phyloP scores from a whole-genome alignment of 2,797 vertebrate species.

The Micropoecilia bifurca region DNA sequence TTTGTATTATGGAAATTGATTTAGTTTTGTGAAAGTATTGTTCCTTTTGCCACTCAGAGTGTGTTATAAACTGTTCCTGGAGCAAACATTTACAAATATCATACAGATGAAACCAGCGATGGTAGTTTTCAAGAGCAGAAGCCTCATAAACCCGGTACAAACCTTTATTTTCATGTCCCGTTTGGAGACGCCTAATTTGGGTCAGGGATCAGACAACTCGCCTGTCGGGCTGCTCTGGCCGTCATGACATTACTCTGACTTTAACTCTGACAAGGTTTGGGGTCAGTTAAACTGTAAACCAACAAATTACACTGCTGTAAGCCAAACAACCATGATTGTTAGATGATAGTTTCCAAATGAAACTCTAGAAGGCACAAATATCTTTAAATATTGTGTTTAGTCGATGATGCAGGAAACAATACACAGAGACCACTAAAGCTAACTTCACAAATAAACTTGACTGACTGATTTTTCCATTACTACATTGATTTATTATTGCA shows the following conservation, averaged over 20 bases:
- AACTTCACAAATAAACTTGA: not conserved
- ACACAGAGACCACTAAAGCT: not conserved
- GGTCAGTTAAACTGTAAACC: slow-evolving; percentile 22
- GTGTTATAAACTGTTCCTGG: not conserved
- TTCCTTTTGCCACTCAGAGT: not conserved
- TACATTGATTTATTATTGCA: not conserved
- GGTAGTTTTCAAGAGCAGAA: not conserved
- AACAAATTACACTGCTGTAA: slow-evolving; percentile 1
- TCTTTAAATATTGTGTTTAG: not conserved
- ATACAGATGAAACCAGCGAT: not conserved
- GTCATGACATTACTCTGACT: slow-evolving; percentile 27
- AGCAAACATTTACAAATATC: not conserved
- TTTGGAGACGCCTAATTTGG: slow-evolving; percentile 14
- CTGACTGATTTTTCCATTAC: not conserved
- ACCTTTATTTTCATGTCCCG: not conserved
- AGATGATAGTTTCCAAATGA: not conserved
- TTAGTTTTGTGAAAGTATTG: not conserved
- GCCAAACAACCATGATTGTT: not conserved
- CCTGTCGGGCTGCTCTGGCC: slow-evolving; percentile 11
- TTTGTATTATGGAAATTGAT: not conserved
- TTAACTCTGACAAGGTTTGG: slow-evolving; percentile 14
- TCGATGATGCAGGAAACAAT: not conserved
- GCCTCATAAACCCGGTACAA: not conserved
- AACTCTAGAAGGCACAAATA: not conserved
- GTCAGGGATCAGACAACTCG: slow-evolving; percentile 30